These are phyloP conservation scores for Stenolophus ochropezus DNA, from an alignment of 2,888 invertebrate genomes.

Conservation along the genomic window DNA sequence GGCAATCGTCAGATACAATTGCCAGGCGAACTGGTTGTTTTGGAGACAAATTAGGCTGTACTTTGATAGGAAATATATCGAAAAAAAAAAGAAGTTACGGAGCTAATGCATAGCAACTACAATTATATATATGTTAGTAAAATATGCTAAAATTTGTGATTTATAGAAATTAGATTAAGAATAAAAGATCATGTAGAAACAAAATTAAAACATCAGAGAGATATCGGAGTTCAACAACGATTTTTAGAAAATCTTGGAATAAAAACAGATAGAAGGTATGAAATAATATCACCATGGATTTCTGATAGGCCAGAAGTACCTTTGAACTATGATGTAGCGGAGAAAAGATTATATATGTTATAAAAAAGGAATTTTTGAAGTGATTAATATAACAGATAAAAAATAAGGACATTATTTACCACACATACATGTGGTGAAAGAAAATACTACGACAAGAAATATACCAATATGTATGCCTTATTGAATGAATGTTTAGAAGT, in stretches of 20 bases:
- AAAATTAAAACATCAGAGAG: too few relatives aligned
- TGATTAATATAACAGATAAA: neutral
- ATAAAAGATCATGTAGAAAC: too few relatives aligned
- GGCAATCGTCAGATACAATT: slow-evolving; percentile 43
- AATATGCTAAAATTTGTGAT: neutral
- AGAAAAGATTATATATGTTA: slow-evolving; percentile 55
- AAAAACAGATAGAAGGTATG: slow-evolving; percentile 62
- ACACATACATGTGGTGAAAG: slow-evolving; percentile 64
- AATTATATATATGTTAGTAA: neutral
- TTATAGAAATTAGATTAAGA: too few relatives aligned
- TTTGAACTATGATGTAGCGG: slow-evolving; percentile 61
- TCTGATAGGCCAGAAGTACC: slow-evolving; percentile 62
- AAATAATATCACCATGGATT: slow-evolving; percentile 65
- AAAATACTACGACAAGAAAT: slow-evolving; percentile 62
- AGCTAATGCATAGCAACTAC: too few relatives aligned
- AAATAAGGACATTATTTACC: slow-evolving; percentile 48
- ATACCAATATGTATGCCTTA: slow-evolving; percentile 61
- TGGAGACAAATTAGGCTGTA: slow-evolving; percentile 63
- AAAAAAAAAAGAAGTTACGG: neutral
- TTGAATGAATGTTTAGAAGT: slow-evolving; percentile 57
- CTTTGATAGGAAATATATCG: slow-evolving; percentile 58
- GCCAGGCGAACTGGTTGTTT: slow-evolving; percentile 57
- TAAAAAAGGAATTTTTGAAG: slow-evolving; percentile 54
- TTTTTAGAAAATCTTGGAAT: neutral
- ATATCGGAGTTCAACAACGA: neutral